phyloP scores from a whole-genome alignment of 2,113 vertebrate species.

The Oryzias melastigma region DNA sequence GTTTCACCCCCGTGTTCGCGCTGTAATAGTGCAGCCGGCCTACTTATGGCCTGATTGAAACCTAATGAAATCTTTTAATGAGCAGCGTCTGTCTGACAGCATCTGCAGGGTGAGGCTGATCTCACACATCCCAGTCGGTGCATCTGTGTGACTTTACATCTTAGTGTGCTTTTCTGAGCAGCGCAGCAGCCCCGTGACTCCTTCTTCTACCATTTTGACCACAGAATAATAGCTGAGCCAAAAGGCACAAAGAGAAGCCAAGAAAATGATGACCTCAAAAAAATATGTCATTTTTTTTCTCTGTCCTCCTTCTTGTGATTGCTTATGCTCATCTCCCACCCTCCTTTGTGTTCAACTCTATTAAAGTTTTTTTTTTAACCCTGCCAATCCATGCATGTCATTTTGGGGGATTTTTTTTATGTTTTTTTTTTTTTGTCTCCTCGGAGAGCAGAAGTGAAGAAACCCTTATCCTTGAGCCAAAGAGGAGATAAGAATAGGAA shows the following conservation, averaged over 20 bases:
- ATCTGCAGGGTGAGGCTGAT: conserved; percentile 46
- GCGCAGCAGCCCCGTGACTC: too few species aligned
- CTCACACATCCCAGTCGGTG: conserved; percentile 12
- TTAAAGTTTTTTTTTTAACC: background rate
- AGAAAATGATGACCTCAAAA: too few species aligned
- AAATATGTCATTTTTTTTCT: conserved; percentile 23
- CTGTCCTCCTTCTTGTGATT: conserved; percentile 9
- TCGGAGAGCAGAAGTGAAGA: conserved; percentile 62
- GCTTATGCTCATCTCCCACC: conserved; percentile 5
- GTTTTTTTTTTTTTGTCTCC: conserved; percentile 60
- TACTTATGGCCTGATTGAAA: conserved; percentile 61
- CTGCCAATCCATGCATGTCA: conserved; percentile 46
- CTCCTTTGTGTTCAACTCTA: conserved; percentile 20
- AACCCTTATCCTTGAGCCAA: conserved; percentile 55
- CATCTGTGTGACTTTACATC: background rate
- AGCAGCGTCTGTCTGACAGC: conserved; percentile 45
- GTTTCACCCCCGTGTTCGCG: conserved; percentile 54
- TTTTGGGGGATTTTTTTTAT: conserved; percentile 53
- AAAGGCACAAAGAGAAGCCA: too few species aligned
- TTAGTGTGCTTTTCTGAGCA: too few species aligned
- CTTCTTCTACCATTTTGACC: too few species aligned
- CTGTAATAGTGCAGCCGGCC: conserved; percentile 45
- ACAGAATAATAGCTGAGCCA: too few species aligned
- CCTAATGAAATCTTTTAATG: conserved; percentile 70
- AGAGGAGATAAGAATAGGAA: conserved; percentile 72